These are phyloP conservation scores for Hydrozoanthus tunicans DNA, from an alignment of 64 coral and sea anemone species.

Conservation along the genomic window DNA sequence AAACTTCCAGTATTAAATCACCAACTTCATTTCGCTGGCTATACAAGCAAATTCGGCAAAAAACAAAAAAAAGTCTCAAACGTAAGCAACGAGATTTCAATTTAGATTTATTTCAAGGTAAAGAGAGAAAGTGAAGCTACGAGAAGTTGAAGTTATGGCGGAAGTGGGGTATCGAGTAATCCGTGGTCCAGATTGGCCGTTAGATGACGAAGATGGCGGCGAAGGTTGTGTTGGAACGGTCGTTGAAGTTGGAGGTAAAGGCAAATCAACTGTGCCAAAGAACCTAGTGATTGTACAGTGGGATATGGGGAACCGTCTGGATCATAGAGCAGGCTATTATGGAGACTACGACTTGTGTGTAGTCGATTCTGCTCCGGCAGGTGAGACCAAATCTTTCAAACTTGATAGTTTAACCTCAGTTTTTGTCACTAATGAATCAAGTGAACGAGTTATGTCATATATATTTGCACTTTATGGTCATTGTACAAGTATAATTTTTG, in stretches of 20 bases:
- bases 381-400: background rate
- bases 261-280: background rate
- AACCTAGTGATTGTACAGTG: constrained; percentile 42
- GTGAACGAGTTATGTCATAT: too few relatives aligned
- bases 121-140: too few relatives aligned
- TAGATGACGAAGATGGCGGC: constrained; percentile 34
- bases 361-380: constrained; percentile 41
- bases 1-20: too few relatives aligned
- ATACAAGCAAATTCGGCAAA: too few relatives aligned
- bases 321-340: constrained; percentile 40
- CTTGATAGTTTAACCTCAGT: too few relatives aligned
- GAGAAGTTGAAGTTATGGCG: background rate
- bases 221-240: constrained; percentile 48
- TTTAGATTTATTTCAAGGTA: too few relatives aligned
- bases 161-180: constrained; percentile 42
- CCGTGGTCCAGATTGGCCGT: constrained; percentile 39
- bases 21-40: too few relatives aligned
- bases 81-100: too few relatives aligned
- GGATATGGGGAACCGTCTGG: constrained; percentile 12
- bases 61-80: too few relatives aligned
- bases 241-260: constrained; percentile 30
- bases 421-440: too few relatives aligned
- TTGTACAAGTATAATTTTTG: too few relatives aligned
- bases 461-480: too few relatives aligned
- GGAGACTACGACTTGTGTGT: constrained; percentile 24